Evolutionary conservation across 2,113 vertebrate genomes (phyloP), one percentile per base, ranked within the genome.

Genomic region (Burhinus oedicnemus): DNA sequence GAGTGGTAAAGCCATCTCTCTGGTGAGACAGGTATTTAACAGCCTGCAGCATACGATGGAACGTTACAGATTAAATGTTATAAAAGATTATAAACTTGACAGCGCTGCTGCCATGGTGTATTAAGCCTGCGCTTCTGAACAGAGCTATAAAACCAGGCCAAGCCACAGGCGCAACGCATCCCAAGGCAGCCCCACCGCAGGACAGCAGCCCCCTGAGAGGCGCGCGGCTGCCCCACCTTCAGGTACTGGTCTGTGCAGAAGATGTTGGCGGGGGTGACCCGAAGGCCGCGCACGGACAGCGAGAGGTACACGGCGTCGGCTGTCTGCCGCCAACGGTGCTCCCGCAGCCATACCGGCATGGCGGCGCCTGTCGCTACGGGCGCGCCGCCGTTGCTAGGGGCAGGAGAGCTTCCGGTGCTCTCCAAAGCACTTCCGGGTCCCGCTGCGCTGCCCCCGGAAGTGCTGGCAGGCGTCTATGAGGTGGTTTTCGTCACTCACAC

Each of bases 251-350:
- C 99, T 3, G 98, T 96, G 57, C 98, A 99, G 83, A 99, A 94
- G 38, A 99, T 96, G 96, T 98, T 98, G 36, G 98, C 98, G 15
- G 96, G 90, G 4, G 90, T 94, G 30, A 70, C 92, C 60, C 87
- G 97, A 7, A 95, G 96, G 29, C 98, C 99, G 69, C 98, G 99
- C 58, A 99, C 74, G 2, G 99, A 99, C 75, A 99, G 94, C 10
- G 96, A 98, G 8, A 99, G 96, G 45, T 97, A 98, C 14, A 99
- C 97, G 12, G 95, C 86, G 1, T 92, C 47, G 13, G 92, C 84
- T 1, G 95, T 99, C 96, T 99, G 99, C 27, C 97, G 98, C 99
- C 99, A 99, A 14, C 94, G 94, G 96, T 97, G 97, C 87, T 99
- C 98, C 38, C 95, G 98, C 27, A 99, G 97, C 44, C 97, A 91